These are phyloP conservation scores for Campylomormyrus tamandua DNA, from an alignment of 2,113 vertebrate genomes.

Conservation along the genomic window DNA sequence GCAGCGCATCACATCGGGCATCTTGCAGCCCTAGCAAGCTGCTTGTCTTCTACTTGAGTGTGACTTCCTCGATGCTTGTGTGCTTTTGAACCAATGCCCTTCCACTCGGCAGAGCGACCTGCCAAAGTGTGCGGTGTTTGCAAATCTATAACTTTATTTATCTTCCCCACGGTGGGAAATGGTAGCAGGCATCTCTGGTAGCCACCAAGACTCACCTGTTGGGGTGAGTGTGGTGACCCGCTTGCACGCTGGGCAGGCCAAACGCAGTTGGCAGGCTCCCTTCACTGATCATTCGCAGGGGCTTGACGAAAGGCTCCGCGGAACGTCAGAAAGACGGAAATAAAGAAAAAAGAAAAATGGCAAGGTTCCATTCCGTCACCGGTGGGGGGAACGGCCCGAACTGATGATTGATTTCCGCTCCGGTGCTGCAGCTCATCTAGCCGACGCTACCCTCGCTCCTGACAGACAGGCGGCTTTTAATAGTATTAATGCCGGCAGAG, in stretches of 20 bases:
- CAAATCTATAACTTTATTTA: background rate
- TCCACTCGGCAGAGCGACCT: background rate
- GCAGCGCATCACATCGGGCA: background rate
- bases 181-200: background rate
- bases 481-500: conserved; percentile 6
- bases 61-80: background rate
- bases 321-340: background rate
- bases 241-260: background rate
- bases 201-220: background rate
- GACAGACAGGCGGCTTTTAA: conserved; percentile 6
- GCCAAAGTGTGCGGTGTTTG: background rate
- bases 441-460: background rate
- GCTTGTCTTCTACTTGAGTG: background rate
- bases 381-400: background rate
- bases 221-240: background rate
- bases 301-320: background rate
- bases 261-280: background rate
- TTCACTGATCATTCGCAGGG: background rate
- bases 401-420: conserved; percentile 7
- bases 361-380: background rate
- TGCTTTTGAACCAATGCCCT: background rate
- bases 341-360: background rate
- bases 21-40: background rate
- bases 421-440: background rate
- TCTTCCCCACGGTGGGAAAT: background rate